phyloP scores from a whole-genome alignment of 2,888 invertebrate genomes.

The Eristalinus aeneus region DNA sequence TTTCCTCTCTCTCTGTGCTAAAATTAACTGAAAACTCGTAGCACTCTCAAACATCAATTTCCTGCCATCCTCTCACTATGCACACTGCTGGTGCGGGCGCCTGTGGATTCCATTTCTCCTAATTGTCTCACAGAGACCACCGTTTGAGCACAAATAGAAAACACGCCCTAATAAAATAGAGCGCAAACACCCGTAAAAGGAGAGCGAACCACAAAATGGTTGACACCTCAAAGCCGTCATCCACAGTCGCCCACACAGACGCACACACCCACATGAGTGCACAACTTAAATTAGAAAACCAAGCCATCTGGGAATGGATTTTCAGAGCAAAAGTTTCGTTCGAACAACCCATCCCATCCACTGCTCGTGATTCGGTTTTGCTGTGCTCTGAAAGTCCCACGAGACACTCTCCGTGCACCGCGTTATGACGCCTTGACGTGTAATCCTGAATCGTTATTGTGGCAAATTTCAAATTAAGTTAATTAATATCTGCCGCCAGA shows the following conservation, averaged over 20 bases:
- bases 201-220: slow-evolving; percentile 43
- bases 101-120: neutral
- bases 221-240: slow-evolving; percentile 45
- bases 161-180: slow-evolving; percentile 23
- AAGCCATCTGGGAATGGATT: slow-evolving; percentile 38
- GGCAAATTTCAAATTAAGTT: slow-evolving; percentile 69
- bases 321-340: slow-evolving; percentile 18
- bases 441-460: slow-evolving; percentile 60
- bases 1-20: neutral
- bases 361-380: neutral
- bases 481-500: slow-evolving; percentile 60
- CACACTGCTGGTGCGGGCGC: neutral
- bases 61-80: neutral
- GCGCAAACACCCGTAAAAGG: slow-evolving; percentile 51
- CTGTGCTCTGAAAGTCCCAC: slow-evolving; percentile 15
- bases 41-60: slow-evolving; percentile 3
- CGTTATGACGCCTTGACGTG: neutral
- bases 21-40: slow-evolving; percentile 23
- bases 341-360: slow-evolving; percentile 24
- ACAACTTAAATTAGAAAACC: slow-evolving; percentile 66
- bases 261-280: neutral
- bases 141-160: slow-evolving; percentile 3
- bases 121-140: slow-evolving; percentile 36
- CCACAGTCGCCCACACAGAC: neutral
- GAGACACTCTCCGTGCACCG: neutral